A percentile compares a stretch with the other conserved stretches of the same genome.
These are phyloP conservation scores for Aplidium turbinatum DNA, from an alignment of 23 tunicate genomes.

Conservation along the genomic window DNA sequence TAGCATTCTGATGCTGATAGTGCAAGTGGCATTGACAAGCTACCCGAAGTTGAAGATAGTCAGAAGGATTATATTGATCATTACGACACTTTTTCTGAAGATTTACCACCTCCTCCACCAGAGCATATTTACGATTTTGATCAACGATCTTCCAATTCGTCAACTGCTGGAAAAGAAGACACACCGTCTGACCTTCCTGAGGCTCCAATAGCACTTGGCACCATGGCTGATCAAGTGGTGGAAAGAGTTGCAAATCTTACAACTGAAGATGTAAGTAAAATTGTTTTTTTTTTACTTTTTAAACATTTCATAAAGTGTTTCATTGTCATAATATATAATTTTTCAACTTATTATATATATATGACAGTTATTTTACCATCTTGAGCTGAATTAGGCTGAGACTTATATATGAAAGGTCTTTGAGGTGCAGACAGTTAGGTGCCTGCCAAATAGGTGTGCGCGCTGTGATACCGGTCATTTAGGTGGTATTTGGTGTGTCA, in stretches of 20 bases:
- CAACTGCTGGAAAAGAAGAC: conserved; percentile 30
- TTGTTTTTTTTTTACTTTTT: not conserved
- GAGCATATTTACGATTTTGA: conserved; percentile 52
- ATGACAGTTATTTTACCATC: too few relatives aligned
- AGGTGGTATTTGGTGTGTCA: too few relatives aligned
- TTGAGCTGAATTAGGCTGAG: too few relatives aligned
- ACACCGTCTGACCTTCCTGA: not conserved
- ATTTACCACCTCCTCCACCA: conserved; percentile 23
- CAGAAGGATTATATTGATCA: conserved; percentile 22
- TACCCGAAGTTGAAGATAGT: not conserved
- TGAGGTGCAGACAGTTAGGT: too few relatives aligned
- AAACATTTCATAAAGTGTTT: not conserved
- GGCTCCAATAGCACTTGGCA: conserved; percentile 21
- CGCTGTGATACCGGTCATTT: too few relatives aligned
- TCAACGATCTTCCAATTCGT: conserved; percentile 29
- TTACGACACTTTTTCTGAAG: conserved; percentile 24
- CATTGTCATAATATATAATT: not conserved
- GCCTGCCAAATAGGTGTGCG: too few relatives aligned
- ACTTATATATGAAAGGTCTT: too few relatives aligned
- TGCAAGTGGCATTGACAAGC: conserved; percentile 2
- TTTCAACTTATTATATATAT: too few relatives aligned
- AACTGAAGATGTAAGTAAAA: conserved; percentile 37
- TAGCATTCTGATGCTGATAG: conserved; percentile 13
- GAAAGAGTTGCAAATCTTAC: conserved; percentile 36
- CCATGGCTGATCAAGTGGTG: conserved; percentile 59